Evolutionary conservation across 2,113 vertebrate genomes (phyloP).

Genomic region (Xiphophorus hellerii): DNA sequence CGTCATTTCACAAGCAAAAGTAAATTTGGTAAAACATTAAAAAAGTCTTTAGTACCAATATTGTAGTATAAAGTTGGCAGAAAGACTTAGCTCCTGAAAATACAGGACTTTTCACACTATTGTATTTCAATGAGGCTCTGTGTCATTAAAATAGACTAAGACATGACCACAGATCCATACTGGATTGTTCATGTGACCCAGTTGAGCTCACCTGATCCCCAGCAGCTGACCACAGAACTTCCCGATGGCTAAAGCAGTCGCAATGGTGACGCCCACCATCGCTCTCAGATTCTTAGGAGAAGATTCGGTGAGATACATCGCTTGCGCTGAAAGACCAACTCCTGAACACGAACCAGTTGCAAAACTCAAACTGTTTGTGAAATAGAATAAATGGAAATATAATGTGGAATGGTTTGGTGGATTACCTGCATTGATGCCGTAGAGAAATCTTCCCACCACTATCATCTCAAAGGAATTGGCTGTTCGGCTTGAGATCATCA

Average conservation of each 20-base stretch:
- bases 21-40: no score
- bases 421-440: slow-evolving; percentile 71
- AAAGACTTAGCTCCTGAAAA: no score
- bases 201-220: slow-evolving; percentile 84
- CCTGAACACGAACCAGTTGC: slow-evolving; percentile 54
- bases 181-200: neutral
- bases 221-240: slow-evolving; percentile 84
- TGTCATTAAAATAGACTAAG: no score
- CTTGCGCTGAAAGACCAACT: slow-evolving; percentile 69
- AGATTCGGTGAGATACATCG: slow-evolving; percentile 81
- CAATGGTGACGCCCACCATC: slow-evolving; percentile 74
- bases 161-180: no score
- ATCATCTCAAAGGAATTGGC: slow-evolving; percentile 82
- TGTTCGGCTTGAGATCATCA: slow-evolving; percentile 74
- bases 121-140: no score
- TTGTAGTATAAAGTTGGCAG: no score
- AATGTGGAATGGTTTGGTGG: neutral
- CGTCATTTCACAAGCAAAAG: no score
- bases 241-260: slow-evolving; percentile 73
- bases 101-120: no score
- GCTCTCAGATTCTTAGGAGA: slow-evolving; percentile 77
- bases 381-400: neutral
- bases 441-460: slow-evolving; percentile 75
- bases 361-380: neutral
- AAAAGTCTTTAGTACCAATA: no score